Conservation (phyloP, 2,797 vertebrate genomes). For the Acanthurus lineatus region DNA sequence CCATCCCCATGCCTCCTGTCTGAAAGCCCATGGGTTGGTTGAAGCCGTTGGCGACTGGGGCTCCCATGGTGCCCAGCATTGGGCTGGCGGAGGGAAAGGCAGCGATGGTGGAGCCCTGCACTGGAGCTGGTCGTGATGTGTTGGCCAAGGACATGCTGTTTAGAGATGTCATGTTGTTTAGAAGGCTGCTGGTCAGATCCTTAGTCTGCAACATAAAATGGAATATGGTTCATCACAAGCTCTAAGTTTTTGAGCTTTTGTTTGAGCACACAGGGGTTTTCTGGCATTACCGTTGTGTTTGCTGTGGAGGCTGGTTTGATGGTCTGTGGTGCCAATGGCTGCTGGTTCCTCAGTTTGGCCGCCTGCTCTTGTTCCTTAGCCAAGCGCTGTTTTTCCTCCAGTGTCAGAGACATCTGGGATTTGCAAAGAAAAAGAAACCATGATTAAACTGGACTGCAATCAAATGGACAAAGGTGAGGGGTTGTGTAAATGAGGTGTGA, state of each 20-base stretch:
- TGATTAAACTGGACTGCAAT: slow-evolving; percentile 18
- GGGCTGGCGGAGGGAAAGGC: slow-evolving; percentile 86
- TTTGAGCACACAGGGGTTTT: neutral
- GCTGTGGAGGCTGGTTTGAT: slow-evolving; percentile 82
- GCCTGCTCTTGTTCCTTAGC: slow-evolving; percentile 98
- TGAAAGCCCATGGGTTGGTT: slow-evolving; percentile 90
- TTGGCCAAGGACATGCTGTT: slow-evolving; percentile 87
- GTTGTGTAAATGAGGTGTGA: slow-evolving; percentile 1
- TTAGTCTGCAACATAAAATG: slow-evolving; percentile 87
- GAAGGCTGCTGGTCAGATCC: slow-evolving; percentile 94
- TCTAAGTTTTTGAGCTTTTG: neutral
- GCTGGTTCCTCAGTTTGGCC: slow-evolving; percentile 95
- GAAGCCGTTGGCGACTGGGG: slow-evolving; percentile 92
- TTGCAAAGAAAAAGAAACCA: neutral
- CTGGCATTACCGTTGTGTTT: slow-evolving; percentile 87
- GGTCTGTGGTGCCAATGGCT: slow-evolving; percentile 91
- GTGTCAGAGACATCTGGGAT: slow-evolving; percentile 91
- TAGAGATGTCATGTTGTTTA: slow-evolving; percentile 93
- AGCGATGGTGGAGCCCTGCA: slow-evolving; percentile 79
- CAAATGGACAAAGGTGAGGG: neutral
- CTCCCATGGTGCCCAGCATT: slow-evolving; percentile 79
- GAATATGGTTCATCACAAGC: neutral
- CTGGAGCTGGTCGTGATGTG: slow-evolving; percentile 79
- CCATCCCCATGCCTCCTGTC: slow-evolving; percentile 87
- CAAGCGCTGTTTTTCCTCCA: slow-evolving; percentile 98